Conservation (phyloP, 1,140 invertebrate species). For the Ylistrum balloti region DNA sequence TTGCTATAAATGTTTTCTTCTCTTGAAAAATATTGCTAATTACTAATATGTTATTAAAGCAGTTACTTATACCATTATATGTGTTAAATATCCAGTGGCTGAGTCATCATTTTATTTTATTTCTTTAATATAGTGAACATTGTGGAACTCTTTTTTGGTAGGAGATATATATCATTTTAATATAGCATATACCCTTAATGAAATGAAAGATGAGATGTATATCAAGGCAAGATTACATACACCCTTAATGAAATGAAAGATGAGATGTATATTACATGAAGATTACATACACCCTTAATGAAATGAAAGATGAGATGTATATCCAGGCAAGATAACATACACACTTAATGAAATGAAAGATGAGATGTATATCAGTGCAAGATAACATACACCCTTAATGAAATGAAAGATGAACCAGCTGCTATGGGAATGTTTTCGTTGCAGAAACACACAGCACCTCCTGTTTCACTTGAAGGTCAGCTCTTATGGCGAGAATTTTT, state of each 20-base stretch:
- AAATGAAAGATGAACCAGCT: neutral
- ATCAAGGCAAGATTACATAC: neutral
- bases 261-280: neutral
- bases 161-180: no score
- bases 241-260: neutral
- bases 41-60: no score
- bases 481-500: conserved; percentile 95
- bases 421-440: conserved; percentile 41
- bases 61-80: no score
- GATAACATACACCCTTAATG: neutral
- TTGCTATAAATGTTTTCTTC: no score
- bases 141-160: no score
- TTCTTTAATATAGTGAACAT: no score
- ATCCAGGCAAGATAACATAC: no score
- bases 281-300: neutral
- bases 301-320: neutral
- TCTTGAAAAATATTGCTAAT: no score
- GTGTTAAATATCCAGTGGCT: no score
- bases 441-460: conserved; percentile 84
- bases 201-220: neutral
- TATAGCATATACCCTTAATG: no score
- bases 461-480: conserved; percentile 92
- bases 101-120: no score
- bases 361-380: neutral
- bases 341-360: neutral